Evolutionary conservation across 2,888 invertebrate genomes (phyloP), one percentile per base, ranked within the genome.

Genomic region (Nesidiocoris tenuis): DNA sequence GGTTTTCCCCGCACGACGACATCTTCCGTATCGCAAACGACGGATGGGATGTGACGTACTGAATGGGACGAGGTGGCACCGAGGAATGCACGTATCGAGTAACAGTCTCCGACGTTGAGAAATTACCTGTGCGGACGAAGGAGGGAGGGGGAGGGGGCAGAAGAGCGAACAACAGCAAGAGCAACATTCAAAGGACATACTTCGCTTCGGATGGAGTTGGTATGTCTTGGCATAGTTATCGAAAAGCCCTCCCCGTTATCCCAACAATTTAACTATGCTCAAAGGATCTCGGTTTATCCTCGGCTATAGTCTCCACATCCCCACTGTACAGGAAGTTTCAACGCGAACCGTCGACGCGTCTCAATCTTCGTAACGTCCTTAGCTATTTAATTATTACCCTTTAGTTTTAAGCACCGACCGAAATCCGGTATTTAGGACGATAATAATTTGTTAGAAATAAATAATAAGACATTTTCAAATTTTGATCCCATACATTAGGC

Each of bases 211-310:
- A 39, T 39, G 39, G 39, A 39, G 75, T 68, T 67, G 67, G 75
- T 75, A 68, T 75, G 75, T 75, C 75, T 75, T 75, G 68, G 65
- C 74, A 74, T 74, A 74, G 74, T 74, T 74, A 74, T 74, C 74
- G 74, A 65, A 56, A 65, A 56, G 74, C 74, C 65, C 65, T 65
- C 64, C 18, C 63, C 65, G 75, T 75, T 61, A 75, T 75, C 68
- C 61, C 68, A 75, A 75, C 75, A 75, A 75, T 75, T 59, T 65
- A 75, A 75, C 75, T 68, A 75, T 61, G 75, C 63, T 65, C 75
- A 75, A 75, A 75, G 75, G 75, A 25, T 56, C 24, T 39, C 39
- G 39, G 5, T 12, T 39, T 12, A 12, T 39, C 39, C 3, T 39
- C 39, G 5, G 39, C 12, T 39, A n/a, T n/a, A n/a, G n/a, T n/a